These are phyloP conservation scores for Leucosticte australis DNA, from an alignment of 2,113 vertebrate genomes.

Conservation along the genomic window DNA sequence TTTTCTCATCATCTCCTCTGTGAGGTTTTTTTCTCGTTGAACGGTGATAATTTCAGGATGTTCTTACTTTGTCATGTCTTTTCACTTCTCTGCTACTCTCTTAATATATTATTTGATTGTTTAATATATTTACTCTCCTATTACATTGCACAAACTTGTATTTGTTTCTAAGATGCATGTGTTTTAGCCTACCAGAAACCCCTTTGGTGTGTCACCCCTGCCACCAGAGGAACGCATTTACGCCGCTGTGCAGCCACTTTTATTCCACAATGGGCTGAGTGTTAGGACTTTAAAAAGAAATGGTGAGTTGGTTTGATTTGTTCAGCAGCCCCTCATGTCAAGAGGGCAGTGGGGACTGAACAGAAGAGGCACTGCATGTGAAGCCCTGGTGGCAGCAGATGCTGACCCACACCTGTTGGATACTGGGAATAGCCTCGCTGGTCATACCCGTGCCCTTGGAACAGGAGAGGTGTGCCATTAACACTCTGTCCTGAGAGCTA, in stretches of 20 bases:
- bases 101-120: background rate
- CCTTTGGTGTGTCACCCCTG: background rate
- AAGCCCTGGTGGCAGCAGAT: background rate
- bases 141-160: too few relatives aligned
- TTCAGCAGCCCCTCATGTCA: background rate
- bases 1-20: background rate
- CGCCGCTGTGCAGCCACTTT: background rate
- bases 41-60: background rate
- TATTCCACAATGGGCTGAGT: background rate
- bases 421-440: background rate
- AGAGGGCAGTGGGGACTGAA: background rate
- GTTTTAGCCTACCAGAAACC: background rate
- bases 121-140: background rate
- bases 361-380: background rate
- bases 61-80: background rate
- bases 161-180: background rate
- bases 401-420: conserved; percentile 26
- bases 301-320: background rate
- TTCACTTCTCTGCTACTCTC: background rate
- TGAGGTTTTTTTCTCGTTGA: background rate
- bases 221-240: background rate
- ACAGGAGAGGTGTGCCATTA: conserved; percentile 18
- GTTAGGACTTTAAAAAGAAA: background rate
- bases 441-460: background rate
- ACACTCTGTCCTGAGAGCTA: background rate